phyloP scores from a whole-genome alignment of 2,888 invertebrate genomes.

The Tiliacea citrago region DNA sequence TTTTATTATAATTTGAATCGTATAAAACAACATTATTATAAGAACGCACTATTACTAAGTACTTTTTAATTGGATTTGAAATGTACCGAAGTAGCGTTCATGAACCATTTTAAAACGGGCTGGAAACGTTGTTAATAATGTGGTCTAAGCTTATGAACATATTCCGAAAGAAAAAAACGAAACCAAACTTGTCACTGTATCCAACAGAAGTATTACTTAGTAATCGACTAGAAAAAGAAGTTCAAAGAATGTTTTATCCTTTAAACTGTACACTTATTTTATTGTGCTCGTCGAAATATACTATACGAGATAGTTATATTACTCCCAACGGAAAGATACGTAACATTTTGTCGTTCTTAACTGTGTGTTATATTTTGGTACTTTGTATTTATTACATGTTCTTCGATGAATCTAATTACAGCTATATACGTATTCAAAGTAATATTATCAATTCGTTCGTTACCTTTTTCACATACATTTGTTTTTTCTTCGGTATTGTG shows the following conservation, averaged over 20 bases:
- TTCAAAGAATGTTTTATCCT: conserved; percentile 3
- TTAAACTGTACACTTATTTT: neutral
- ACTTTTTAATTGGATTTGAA: neutral
- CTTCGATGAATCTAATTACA: too few species aligned
- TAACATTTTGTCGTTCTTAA: neutral
- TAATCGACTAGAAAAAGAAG: conserved; percentile 12
- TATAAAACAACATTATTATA: neutral
- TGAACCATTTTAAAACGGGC: neutral
- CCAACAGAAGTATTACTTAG: conserved; percentile 11
- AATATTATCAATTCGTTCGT: neutral
- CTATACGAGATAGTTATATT: neutral
- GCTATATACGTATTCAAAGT: too few species aligned
- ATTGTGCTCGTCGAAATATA: conserved; percentile 11
- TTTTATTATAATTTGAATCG: neutral
- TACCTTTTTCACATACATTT: neutral
- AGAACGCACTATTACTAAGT: neutral
- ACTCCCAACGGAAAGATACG: neutral
- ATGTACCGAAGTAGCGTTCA: neutral
- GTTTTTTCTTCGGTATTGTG: neutral
- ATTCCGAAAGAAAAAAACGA: neutral
- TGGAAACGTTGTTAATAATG: neutral
- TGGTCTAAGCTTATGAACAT: neutral
- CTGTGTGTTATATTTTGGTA: neutral
- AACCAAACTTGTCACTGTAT: neutral
- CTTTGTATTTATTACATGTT: neutral